Conservation (phyloP, 2,888 invertebrate genomes). For the Rhingia campestris region DNA sequence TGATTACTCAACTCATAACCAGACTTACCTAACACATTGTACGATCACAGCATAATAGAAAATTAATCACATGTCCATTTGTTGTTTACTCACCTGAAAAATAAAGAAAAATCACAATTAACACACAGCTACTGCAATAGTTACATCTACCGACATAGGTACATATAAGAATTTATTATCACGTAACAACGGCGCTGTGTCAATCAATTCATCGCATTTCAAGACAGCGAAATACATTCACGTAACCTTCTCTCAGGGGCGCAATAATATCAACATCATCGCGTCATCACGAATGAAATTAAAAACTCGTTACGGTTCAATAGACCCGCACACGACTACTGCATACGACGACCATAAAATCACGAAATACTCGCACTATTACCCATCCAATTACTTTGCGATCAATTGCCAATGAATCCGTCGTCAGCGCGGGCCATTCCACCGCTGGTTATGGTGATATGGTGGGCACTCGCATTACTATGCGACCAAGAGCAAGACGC, state of each 20-base stretch:
- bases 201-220: slow-evolving; percentile 19
- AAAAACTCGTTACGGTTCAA: slow-evolving; percentile 59
- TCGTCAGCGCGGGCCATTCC: slow-evolving; percentile 2
- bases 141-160: not conserved
- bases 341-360: not conserved
- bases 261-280: not conserved
- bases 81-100: slow-evolving; percentile 50
- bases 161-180: not conserved
- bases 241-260: slow-evolving; percentile 11
- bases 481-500: slow-evolving; percentile 23
- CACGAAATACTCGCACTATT: slow-evolving; percentile 43
- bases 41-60: not conserved
- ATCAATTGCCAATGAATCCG: slow-evolving; percentile 29
- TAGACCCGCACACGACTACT: slow-evolving; percentile 11
- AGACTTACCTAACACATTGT: not conserved
- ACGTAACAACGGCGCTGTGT: slow-evolving; percentile 17
- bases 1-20: slow-evolving; percentile 16
- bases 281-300: slow-evolving; percentile 21
- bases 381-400: slow-evolving; percentile 49
- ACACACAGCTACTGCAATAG: slow-evolving; percentile 29
- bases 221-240: not conserved
- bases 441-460: slow-evolving; percentile 37
- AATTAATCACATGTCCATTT: slow-evolving; percentile 28
- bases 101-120: slow-evolving; percentile 26
- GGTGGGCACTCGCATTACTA: slow-evolving; percentile 1